These are phyloP conservation scores for Platyscapa corneri DNA, from an alignment of 1,140 invertebrate species.

Conservation along the genomic window DNA sequence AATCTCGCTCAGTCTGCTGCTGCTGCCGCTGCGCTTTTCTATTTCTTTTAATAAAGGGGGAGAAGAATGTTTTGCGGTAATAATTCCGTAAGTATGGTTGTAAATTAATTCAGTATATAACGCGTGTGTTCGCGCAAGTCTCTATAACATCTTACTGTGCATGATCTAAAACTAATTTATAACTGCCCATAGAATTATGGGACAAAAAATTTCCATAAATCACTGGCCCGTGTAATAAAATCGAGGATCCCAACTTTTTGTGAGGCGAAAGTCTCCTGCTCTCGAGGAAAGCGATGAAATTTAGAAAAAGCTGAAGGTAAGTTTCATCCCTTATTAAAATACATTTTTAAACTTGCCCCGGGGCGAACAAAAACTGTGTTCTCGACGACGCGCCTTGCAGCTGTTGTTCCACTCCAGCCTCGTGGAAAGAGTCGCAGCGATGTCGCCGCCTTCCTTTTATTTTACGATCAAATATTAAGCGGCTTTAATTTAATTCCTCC, in stretches of 20 bases:
- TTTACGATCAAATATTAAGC: no score
- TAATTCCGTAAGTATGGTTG: constrained; percentile 30
- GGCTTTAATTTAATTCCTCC: no score
- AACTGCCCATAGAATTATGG: constrained; percentile 4
- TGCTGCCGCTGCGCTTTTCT: neutral
- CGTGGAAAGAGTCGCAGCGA: no score
- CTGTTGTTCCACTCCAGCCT: no score
- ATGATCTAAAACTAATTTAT: constrained; percentile 24
- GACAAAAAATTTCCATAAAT: constrained; percentile 19
- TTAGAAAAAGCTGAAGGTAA: neutral
- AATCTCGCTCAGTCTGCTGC: neutral
- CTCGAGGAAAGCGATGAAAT: neutral
- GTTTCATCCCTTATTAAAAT: neutral
- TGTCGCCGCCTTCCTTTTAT: no score
- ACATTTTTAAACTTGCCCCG: neutral
- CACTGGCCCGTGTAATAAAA: neutral
- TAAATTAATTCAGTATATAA: constrained; percentile 41
- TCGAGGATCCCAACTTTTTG: neutral
- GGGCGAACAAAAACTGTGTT: no score
- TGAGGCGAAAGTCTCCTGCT: neutral
- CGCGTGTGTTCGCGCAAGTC: neutral
- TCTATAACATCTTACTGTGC: constrained; percentile 25
- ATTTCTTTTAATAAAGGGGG: constrained; percentile 17
- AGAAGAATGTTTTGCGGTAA: constrained; percentile 18
- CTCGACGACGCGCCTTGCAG: no score